Conservation (phyloP, 2,888 invertebrate genomes). For the Phaedon cochleariae region DNA sequence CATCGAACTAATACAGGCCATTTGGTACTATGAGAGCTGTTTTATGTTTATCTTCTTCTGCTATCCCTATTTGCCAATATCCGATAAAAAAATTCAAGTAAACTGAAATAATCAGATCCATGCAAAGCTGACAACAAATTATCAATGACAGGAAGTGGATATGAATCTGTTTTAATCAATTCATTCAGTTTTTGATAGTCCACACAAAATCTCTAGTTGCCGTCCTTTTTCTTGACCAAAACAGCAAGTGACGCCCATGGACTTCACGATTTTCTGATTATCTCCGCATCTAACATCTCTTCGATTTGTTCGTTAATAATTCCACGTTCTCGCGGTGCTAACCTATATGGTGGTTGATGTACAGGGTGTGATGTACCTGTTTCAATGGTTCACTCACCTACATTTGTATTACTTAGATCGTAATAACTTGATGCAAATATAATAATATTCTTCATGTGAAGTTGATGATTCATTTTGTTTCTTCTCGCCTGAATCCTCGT, state of each 20-base stretch:
- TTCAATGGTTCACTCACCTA: slow-evolving; percentile 17
- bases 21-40: slow-evolving; percentile 29
- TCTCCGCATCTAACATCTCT: slow-evolving; percentile 39
- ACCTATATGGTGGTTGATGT: slow-evolving; percentile 33
- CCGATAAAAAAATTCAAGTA: slow-evolving; percentile 46
- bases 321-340: slow-evolving; percentile 16
- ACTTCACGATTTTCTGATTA: slow-evolving; percentile 39
- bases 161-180: slow-evolving; percentile 34
- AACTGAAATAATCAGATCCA: slow-evolving; percentile 36
- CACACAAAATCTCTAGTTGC: slow-evolving; percentile 36
- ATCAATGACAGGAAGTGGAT: slow-evolving; percentile 40
- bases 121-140: slow-evolving; percentile 45
- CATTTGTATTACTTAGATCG: not conserved
- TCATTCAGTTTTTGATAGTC: slow-evolving; percentile 37
- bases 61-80: slow-evolving; percentile 46
- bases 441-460: not conserved
- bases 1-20: slow-evolving; percentile 12
- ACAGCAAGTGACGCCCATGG: slow-evolving; percentile 54
- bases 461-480: not conserved
- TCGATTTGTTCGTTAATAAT: slow-evolving; percentile 24
- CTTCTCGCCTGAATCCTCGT: not conserved
- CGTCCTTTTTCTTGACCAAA: slow-evolving; percentile 48
- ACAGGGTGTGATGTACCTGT: slow-evolving; percentile 24
- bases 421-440: not conserved
- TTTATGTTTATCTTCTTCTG: slow-evolving; percentile 32